Percentiles rank a stretch among this genome's conserved stretches.
phyloP scores from a whole-genome alignment of 1,140 invertebrate species.

The Scaptomyza montana region DNA sequence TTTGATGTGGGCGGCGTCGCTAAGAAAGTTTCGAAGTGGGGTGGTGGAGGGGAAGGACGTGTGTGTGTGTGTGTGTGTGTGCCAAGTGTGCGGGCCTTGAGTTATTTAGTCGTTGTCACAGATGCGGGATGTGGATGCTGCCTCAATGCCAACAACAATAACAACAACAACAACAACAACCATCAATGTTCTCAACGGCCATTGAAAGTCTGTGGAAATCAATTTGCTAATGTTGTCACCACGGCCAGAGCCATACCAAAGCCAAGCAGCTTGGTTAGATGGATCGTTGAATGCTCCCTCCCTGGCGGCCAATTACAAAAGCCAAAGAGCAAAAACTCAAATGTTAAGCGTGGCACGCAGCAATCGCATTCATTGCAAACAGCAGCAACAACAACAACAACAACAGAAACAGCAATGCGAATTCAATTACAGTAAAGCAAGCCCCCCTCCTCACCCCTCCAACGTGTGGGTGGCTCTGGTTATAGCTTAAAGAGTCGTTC shows the following conservation, averaged over 20 bases:
- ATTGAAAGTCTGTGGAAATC: slow-evolving; percentile 65
- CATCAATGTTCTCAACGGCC: neutral
- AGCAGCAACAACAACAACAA: slow-evolving; percentile 22
- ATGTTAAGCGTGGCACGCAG: slow-evolving; percentile 64
- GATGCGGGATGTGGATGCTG: slow-evolving; percentile 28
- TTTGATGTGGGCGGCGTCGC: slow-evolving; percentile 34
- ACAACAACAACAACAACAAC: neutral
- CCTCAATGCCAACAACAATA: slow-evolving; percentile 41
- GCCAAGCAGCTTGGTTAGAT: neutral
- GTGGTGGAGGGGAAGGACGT: slow-evolving; percentile 16
- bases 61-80: no score
- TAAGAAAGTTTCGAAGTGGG: slow-evolving; percentile 30
- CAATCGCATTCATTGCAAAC: slow-evolving; percentile 74
- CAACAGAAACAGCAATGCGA: slow-evolving; percentile 59
- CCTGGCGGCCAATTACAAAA: slow-evolving; percentile 23
- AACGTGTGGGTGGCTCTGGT: slow-evolving; percentile 15
- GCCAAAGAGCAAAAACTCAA: slow-evolving; percentile 49
- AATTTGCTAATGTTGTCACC: slow-evolving; percentile 80
- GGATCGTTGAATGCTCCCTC: neutral
- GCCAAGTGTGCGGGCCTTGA: slow-evolving; percentile 47
- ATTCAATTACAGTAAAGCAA: slow-evolving; percentile 74
- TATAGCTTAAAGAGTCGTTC: no score
- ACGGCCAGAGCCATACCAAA: neutral
- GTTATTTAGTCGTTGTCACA: slow-evolving; percentile 26
- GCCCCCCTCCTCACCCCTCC: slow-evolving; percentile 1